These are phyloP conservation scores for Gephyroberyx darwinii DNA, from an alignment of 2,797 vertebrate species.

Conservation along the genomic window DNA sequence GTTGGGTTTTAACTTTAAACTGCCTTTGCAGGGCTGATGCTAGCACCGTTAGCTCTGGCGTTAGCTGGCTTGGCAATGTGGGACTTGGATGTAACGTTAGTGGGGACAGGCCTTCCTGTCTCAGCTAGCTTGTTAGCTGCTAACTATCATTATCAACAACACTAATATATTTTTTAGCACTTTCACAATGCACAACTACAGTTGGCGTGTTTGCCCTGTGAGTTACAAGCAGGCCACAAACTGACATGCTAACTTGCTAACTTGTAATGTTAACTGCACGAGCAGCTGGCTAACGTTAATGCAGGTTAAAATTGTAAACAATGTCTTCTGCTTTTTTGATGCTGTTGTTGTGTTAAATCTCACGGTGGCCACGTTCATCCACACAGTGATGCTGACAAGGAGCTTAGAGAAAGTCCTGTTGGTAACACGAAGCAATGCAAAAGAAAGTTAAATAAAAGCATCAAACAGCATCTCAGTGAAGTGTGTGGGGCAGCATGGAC, in stretches of 20 bases:
- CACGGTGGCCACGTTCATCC: too few species aligned
- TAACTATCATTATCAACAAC: not conserved
- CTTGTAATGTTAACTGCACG: not conserved
- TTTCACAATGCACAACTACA: not conserved
- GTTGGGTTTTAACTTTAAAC: not conserved
- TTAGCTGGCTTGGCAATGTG: conserved; percentile 37
- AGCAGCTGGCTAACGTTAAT: not conserved
- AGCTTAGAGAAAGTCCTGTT: not conserved
- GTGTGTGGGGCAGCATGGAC: conserved; percentile 12
- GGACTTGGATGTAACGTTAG: conserved; percentile 13
- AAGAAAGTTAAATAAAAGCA: not conserved
- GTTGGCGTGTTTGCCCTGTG: not conserved
- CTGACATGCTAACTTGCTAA: conserved; percentile 20
- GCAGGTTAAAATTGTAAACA: not conserved
- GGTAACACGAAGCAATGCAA: not conserved
- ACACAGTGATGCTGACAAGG: too few species aligned
- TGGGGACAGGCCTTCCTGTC: conserved; percentile 50
- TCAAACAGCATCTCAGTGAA: conserved; percentile 15
- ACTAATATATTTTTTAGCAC: not conserved
- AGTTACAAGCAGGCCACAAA: too few species aligned
- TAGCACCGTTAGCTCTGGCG: conserved; percentile 48
- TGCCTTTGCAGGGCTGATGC: conserved; percentile 1
- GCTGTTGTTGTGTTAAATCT: not conserved
- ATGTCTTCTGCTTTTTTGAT: not conserved
- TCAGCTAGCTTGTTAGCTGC: not conserved